Evolutionary conservation across 1,140 invertebrate genomes (phyloP), one percentile per base, ranked within the genome.

Genomic region (Apis dorsata): DNA sequence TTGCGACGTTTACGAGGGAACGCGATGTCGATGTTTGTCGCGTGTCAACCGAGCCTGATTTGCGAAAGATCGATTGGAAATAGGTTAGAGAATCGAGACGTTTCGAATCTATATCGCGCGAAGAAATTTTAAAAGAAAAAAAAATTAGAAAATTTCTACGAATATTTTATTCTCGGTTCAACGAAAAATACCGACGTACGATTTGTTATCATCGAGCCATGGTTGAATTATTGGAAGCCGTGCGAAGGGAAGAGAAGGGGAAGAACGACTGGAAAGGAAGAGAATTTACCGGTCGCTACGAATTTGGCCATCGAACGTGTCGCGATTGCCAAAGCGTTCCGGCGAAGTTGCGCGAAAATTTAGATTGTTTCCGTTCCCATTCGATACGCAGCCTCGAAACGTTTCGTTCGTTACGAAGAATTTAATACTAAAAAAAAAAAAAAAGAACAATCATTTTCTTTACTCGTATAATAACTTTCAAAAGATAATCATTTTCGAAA

Each of bases 251-350:
- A 72, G 62, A 13, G 49, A 70, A 53, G 68, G 68, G 49, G n/a
- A 63, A 49, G 28, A 70, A n/a, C 49, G 66, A 78, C 73, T 15
- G 19, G 28, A 83, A 83, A 83, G 63, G 55, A 78, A 83, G 68
- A 62, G 74, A 78, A 83, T 81, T 68, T 51, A 53, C 49, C 11
- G 72, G 28, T 12, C 19, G 79, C 53, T 74, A 81, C 79, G 53
- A 81, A 81, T 81, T 81, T 81, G 79, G 79, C 53, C 28, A 57
- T 81, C 71, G 79, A 59, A 81, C 71, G 79, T 81, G 79, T 66
- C 53, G 62, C 34, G 79, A 28, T 81, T 81, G 62, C 53, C 9
- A 74, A 81, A 66, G 71, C 44, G 49, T 44, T 59, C 21, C 68
- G 49, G 19, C 24, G 10, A 24, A n/a, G 49, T 74, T 74, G 53